Evolutionary conservation across 2,888 invertebrate species (phyloP), one percentile per base, ranked within the genome.

Genomic region (Ommatoiulus sabulosus): DNA sequence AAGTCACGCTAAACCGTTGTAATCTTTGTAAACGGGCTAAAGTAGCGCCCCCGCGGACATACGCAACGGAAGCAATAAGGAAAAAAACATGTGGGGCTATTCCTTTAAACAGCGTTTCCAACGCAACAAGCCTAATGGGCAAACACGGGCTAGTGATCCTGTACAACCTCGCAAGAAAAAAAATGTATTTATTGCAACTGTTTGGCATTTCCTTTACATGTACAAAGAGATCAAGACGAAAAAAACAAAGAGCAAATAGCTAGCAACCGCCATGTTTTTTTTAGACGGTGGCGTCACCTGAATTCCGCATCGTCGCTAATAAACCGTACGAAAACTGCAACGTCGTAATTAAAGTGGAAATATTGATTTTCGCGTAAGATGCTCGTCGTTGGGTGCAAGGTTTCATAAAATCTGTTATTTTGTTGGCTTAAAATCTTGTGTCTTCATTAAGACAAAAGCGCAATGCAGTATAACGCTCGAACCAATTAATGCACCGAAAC

Each of bases 321-420:
- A 24, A 15, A 12, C 52, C 12, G 52, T 52, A 15, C 20, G 72
- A 72, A 20, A n/a, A 72, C 72, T 20, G 72, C 72, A 72, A 20
- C 24, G 72, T 72, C 72, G 20, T 24, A 72, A 72, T 72, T 72
- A 72, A 72, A 72, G 72, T 24, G 72, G 72, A 72, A 72, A 72
- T 72, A 72, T 72, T 20, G 72, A 72, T 72, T 72, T 72, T 72
- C 72, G 10, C 24, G 24, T 72, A 72, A 72, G 72, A 72, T 24
- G 72, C 8, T 63, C n/a, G 3, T 63, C 63, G 63, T 17, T 63
- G n/a, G n/a, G 72, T 72, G 5, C 5, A 72, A 85, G 85, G 44
- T 85, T 85, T 46, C 20, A 43, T 44, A 85, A 85, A 85, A 85
- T 85, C 46, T 20, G 4, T 44, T 44, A 85, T 44, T 44, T 46